These are phyloP conservation scores for Tanypteryx hageni DNA, from an alignment of 2,888 invertebrate species.

Conservation along the genomic window DNA sequence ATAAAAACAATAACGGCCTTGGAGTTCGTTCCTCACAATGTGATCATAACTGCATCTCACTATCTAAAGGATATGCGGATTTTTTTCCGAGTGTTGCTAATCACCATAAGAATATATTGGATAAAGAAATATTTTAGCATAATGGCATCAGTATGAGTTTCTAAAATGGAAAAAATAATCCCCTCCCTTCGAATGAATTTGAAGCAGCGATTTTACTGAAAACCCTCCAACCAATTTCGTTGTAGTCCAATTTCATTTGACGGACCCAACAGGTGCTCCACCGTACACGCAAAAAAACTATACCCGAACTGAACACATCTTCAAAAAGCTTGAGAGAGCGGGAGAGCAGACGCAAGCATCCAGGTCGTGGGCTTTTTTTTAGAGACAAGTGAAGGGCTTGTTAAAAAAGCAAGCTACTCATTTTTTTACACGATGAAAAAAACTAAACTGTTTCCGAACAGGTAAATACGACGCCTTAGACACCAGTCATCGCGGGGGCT, in stretches of 20 bases:
- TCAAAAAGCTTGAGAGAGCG: not conserved
- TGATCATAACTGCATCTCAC: no score
- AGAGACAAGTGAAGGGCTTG: slow-evolving; percentile 14
- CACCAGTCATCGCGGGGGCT: no score
- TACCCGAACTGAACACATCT: not conserved
- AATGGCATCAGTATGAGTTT: no score
- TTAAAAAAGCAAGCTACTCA: not conserved
- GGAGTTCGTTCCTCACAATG: no score
- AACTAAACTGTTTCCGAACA: not conserved
- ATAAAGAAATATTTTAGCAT: no score
- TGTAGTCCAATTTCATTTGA: not conserved
- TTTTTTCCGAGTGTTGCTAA: no score
- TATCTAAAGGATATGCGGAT: no score
- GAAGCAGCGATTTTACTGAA: not conserved
- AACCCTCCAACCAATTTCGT: not conserved
- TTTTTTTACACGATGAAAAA: not conserved
- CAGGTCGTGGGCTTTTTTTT: not conserved
- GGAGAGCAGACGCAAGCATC: not conserved
- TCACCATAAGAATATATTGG: no score
- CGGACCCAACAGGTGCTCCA: not conserved
- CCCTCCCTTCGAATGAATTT: not conserved
- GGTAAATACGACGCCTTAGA: not conserved
- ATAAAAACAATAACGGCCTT: no score
- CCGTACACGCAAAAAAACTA: not conserved
- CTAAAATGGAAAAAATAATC: not conserved